phyloP scores from a whole-genome alignment of 1,140 invertebrate species.

The Medauroidea extradentata region DNA sequence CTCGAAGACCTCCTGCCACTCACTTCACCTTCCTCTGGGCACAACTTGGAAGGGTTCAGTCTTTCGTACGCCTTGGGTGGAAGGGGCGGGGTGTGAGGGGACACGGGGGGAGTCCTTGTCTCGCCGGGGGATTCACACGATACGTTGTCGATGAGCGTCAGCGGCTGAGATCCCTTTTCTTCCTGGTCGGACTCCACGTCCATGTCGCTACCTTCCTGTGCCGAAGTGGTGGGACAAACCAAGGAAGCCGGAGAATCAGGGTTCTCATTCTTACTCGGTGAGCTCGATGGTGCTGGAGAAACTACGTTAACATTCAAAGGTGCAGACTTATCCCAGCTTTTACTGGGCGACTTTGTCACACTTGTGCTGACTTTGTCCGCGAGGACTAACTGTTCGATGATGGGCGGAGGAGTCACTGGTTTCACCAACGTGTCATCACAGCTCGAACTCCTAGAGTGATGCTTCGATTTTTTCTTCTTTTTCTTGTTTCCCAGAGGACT shows the following conservation, averaged over 20 bases:
- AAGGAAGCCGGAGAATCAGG: conserved; percentile 4
- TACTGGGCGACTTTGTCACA: too few species aligned
- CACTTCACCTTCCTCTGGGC: neutral
- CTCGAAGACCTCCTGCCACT: conserved; percentile 11
- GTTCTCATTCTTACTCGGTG: conserved; percentile 28
- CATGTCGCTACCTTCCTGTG: conserved; percentile 35
- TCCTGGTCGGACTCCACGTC: conserved; percentile 36
- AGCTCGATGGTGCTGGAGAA: too few species aligned
- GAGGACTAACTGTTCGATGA: conserved; percentile 26
- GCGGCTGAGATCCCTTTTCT: conserved; percentile 16
- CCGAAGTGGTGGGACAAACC: neutral
- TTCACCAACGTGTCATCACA: conserved; percentile 6
- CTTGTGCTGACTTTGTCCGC: conserved; percentile 25
- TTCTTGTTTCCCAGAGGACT: conserved; percentile 51
- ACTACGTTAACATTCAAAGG: too few species aligned
- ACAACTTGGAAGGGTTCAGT: conserved; percentile 3
- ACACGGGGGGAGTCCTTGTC: conserved; percentile 19
- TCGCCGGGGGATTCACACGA: neutral
- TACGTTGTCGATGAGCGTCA: conserved; percentile 12
- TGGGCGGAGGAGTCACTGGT: neutral
- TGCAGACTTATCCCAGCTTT: too few species aligned
- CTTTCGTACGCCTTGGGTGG: conserved; percentile 46
- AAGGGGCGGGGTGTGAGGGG: conserved; percentile 53
- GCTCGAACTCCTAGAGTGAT: conserved; percentile 60
- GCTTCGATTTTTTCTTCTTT: conserved; percentile 61